Conservation (phyloP, 2,113 vertebrate species). For the Amblyornis subalaris region DNA sequence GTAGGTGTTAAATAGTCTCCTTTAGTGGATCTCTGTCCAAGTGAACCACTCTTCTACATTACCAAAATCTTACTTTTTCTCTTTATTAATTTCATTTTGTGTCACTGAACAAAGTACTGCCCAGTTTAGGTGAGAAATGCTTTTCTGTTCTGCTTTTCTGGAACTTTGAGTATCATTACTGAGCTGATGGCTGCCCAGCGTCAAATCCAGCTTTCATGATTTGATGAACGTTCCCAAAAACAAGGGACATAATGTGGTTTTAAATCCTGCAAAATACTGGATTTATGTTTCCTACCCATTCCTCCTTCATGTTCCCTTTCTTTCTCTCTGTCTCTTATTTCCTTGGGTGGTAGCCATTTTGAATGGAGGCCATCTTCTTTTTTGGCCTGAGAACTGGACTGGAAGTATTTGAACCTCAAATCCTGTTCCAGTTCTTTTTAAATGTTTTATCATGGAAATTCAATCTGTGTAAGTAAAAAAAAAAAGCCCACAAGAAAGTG, state of each 20-base stretch:
- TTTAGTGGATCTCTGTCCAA: neutral
- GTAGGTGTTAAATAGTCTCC: neutral
- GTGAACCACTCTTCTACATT: neutral
- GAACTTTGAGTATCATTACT: neutral
- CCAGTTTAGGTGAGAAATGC: neutral
- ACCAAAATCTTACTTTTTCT: neutral
- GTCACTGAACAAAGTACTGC: neutral
- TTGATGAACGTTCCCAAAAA: neutral
- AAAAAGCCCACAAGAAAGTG: neutral
- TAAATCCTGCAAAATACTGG: conserved; percentile 23
- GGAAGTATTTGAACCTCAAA: conserved; percentile 33
- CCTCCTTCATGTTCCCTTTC: neutral
- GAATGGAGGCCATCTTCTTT: conserved; percentile 27
- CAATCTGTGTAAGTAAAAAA: neutral
- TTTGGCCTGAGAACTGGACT: conserved; percentile 30
- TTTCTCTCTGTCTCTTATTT: conserved; percentile 27
- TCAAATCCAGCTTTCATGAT: neutral
- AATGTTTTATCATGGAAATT: conserved; percentile 28
- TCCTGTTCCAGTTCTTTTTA: neutral
- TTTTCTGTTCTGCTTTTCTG: neutral
- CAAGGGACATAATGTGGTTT: neutral
- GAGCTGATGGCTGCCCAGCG: neutral
- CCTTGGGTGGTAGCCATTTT: conserved; percentile 50
- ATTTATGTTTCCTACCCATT: conserved; percentile 11
- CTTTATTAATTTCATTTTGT: neutral